These are phyloP conservation scores for Autographa gamma DNA, from an alignment of 2,888 invertebrate species.

Conservation along the genomic window DNA sequence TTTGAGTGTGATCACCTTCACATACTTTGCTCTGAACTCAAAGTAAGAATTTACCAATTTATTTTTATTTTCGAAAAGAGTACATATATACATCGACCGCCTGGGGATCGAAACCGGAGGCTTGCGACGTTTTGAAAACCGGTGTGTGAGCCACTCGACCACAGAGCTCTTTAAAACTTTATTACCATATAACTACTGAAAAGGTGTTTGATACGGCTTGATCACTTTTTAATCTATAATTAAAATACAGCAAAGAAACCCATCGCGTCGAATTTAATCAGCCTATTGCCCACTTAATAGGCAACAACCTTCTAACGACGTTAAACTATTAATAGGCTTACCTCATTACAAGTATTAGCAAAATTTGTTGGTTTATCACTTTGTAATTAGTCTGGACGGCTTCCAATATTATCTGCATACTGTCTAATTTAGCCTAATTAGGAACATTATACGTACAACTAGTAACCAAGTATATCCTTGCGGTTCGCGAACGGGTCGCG, in stretches of 20 bases:
- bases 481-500: too few relatives aligned
- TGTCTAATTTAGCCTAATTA: not conserved
- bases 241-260: constrained; percentile 7
- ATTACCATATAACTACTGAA: too few relatives aligned
- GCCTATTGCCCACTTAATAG: constrained; percentile 17
- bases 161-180: too few relatives aligned
- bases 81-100: too few relatives aligned
- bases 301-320: constrained; percentile 28
- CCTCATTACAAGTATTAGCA: constrained; percentile 15
- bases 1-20: too few relatives aligned
- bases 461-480: too few relatives aligned
- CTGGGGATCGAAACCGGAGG: too few relatives aligned
- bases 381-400: constrained; percentile 13
- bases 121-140: too few relatives aligned
- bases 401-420: constrained; percentile 14
- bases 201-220: not conserved
- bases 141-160: too few relatives aligned
- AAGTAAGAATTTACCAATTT: too few relatives aligned
- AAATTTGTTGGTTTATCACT: constrained; percentile 21
- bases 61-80: too few relatives aligned
- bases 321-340: constrained; percentile 19
- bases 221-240: not conserved
- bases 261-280: constrained; percentile 13
- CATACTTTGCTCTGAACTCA: too few relatives aligned
- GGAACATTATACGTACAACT: not conserved